A percentile compares a stretch with the other conserved stretches of the same genome.
These are phyloP conservation scores for Nephrotoma appendiculata DNA, from an alignment of 2,888 invertebrate species.

Conservation along the genomic window DNA sequence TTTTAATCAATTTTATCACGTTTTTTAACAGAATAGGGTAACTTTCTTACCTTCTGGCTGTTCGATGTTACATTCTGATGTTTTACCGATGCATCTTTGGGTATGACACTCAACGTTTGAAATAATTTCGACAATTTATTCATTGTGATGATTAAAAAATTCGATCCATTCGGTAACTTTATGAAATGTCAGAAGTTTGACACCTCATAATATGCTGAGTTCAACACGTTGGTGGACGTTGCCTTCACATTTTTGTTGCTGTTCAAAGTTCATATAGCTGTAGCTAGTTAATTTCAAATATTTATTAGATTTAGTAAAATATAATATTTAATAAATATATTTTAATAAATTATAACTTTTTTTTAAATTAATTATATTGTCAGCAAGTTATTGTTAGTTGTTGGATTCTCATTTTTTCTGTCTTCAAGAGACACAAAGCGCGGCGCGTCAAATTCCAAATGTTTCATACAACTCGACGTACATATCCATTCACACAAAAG, in stretches of 20 bases:
- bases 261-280: no score
- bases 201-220: not conserved
- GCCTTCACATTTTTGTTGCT: not conserved
- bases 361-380: no score
- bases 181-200: not conserved
- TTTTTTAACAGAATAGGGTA: not conserved
- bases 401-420: no score
- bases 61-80: slow-evolving; percentile 48
- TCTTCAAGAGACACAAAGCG: no score
- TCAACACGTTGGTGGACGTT: not conserved
- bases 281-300: no score
- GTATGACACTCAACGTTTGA: slow-evolving; percentile 48
- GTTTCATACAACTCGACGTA: no score
- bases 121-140: slow-evolving; percentile 50
- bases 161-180: not conserved
- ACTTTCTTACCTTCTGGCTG: slow-evolving; percentile 51
- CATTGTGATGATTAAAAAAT: slow-evolving; percentile 21
- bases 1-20: not conserved
- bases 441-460: no score
- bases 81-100: slow-evolving; percentile 46
- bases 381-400: no score
- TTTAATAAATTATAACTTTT: no score
- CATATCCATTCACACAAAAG: no score
- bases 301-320: no score
- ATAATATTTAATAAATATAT: no score